Conservation (phyloP, 1,140 invertebrate genomes). For the Scaptomyza pallida region DNA sequence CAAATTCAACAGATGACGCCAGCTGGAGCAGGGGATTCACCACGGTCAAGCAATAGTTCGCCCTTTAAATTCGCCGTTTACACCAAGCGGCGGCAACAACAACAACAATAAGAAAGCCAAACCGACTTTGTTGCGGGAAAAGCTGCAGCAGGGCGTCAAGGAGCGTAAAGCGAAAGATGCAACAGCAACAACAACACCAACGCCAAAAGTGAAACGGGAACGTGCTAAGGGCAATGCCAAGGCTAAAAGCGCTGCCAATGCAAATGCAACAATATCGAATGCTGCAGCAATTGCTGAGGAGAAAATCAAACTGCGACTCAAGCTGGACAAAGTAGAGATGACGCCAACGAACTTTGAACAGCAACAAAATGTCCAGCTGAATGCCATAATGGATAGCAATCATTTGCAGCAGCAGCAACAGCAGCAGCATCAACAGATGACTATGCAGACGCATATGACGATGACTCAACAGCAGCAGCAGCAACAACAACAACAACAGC, state of each 20-base stretch:
- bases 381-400: conserved; percentile 45
- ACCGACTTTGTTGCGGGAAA: conserved; percentile 74
- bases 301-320: conserved; percentile 92
- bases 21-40: conserved; percentile 42
- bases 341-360: conserved; percentile 88
- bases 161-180: conserved; percentile 75
- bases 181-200: conserved; percentile 43
- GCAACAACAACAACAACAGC: conserved; percentile 40
- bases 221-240: conserved; percentile 79
- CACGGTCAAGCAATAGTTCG: conserved; percentile 65
- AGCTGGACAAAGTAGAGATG: conserved; percentile 92
- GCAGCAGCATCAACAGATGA: conserved; percentile 39
- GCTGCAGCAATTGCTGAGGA: conserved; percentile 85
- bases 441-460: conserved; percentile 56
- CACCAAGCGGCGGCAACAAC: conserved; percentile 10
- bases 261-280: conserved; percentile 66
- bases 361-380: conserved; percentile 73
- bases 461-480: conserved; percentile 54
- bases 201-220: conserved; percentile 67
- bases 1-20: conserved; percentile 32
- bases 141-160: conserved; percentile 80
- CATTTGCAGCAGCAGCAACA: conserved; percentile 52
- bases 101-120: conserved; percentile 70
- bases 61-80: conserved; percentile 38
- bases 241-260: conserved; percentile 75